These are phyloP conservation scores for Crotalus viridis DNA, from an alignment of 2,113 vertebrate genomes.

Conservation along the genomic window DNA sequence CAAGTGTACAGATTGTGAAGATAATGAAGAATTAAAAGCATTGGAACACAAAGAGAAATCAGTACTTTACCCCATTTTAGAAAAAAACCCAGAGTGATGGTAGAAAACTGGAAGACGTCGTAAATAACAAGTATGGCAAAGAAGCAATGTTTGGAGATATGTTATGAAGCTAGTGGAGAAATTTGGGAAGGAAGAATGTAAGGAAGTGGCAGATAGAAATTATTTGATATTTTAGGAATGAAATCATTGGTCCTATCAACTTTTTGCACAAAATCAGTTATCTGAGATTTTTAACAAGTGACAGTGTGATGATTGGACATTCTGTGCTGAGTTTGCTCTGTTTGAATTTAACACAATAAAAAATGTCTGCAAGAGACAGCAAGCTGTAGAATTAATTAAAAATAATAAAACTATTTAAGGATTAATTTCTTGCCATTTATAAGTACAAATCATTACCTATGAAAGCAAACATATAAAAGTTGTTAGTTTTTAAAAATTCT, in stretches of 20 bases:
- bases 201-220: background rate
- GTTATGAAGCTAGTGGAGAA: background rate
- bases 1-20: background rate
- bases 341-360: background rate
- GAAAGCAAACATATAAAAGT: background rate
- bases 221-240: background rate
- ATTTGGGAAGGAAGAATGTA: background rate
- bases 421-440: background rate
- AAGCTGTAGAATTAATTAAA: background rate
- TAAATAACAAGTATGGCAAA: background rate
- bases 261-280: no score
- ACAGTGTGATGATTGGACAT: background rate
- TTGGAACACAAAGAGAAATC: background rate
- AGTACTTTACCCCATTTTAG: background rate
- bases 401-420: background rate
- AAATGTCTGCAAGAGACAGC: background rate
- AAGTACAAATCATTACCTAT: background rate
- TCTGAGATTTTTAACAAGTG: background rate
- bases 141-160: background rate
- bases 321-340: background rate
- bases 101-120: background rate
- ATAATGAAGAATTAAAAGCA: background rate
- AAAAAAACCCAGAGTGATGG: background rate
- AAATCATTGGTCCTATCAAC: background rate
- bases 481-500: background rate